Percentiles rank a stretch among this genome's conserved stretches.
phyloP scores from a whole-genome alignment of 2,797 vertebrate species.

The Pipistrellus pygmaeus region DNA sequence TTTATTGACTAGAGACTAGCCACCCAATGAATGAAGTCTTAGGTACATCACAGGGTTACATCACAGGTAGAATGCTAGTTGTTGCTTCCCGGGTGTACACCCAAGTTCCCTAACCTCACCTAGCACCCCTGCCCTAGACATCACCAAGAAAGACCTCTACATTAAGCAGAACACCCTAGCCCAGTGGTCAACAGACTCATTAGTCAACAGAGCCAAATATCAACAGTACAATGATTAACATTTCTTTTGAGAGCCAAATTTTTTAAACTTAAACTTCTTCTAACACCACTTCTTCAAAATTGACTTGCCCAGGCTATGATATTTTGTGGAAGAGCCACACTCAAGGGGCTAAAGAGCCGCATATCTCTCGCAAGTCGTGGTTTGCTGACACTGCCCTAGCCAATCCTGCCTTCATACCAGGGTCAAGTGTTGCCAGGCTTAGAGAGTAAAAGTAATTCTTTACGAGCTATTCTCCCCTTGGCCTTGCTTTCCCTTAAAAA shows the following conservation, averaged over 20 bases:
- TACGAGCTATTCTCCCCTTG: background rate
- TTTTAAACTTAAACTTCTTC: too few relatives aligned
- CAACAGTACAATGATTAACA: too few relatives aligned
- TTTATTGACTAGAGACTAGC: background rate
- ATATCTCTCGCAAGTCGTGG: too few relatives aligned
- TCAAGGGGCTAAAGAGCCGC: too few relatives aligned
- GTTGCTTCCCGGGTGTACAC: background rate
- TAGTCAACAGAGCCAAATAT: too few relatives aligned
- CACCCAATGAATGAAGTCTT: background rate
- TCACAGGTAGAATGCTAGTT: background rate
- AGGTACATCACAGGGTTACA: background rate
- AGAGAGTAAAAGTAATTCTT: background rate
- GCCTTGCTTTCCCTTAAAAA: background rate
- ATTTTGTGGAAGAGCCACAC: too few relatives aligned
- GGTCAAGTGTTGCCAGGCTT: background rate
- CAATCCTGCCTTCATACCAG: background rate
- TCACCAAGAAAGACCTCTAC: background rate
- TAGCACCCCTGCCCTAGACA: fast-evolving
- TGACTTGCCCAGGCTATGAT: too few relatives aligned
- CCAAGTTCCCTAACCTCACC: background rate
- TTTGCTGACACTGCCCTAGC: background rate
- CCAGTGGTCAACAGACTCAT: too few relatives aligned
- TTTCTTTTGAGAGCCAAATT: too few relatives aligned
- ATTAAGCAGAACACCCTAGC: background rate
- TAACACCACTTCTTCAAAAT: too few relatives aligned